Conservation (phyloP, 1,140 invertebrate species). For the Drosophila sechellia region DNA sequence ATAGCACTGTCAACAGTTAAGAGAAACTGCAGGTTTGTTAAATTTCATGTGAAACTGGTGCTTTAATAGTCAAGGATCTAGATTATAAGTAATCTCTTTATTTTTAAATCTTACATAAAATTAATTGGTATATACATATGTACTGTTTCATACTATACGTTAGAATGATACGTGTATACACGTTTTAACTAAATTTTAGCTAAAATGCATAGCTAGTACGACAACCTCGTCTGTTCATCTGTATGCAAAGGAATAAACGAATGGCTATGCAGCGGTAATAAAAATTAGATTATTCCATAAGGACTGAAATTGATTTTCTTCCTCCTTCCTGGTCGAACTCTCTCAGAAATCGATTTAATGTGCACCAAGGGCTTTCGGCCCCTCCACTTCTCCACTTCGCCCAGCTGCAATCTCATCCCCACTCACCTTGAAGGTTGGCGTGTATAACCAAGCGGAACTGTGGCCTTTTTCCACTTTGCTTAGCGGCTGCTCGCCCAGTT, state of each 20-base stretch:
- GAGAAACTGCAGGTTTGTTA: background rate
- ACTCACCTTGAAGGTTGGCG: conserved; percentile 21
- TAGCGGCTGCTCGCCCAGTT: conserved; percentile 31
- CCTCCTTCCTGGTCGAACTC: background rate
- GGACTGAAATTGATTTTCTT: conserved; percentile 29
- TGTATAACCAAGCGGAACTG: conserved; percentile 41
- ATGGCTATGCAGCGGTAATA: conserved; percentile 43
- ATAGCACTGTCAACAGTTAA: background rate
- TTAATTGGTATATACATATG: too few species aligned
- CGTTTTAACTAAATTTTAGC: background rate
- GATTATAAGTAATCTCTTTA: too few species aligned
- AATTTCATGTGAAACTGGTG: too few species aligned
- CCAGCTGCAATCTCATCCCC: background rate
- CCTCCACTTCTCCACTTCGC: conserved; percentile 1
- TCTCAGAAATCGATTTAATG: conserved; percentile 24
- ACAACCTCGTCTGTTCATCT: background rate
- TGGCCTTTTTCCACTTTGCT: conserved; percentile 46
- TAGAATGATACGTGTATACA: background rate
- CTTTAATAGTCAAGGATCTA: too few species aligned
- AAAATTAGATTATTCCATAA: conserved; percentile 43
- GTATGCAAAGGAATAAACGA: conserved; percentile 10
- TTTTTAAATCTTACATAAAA: too few species aligned
- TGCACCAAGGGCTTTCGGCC: conserved; percentile 7
- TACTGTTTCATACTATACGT: too few species aligned
- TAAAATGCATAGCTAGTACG: background rate